Evolutionary conservation across 2,888 invertebrate species (phyloP), one percentile per base, ranked within the genome.

Genomic region (Tetragnatha montana): DNA sequence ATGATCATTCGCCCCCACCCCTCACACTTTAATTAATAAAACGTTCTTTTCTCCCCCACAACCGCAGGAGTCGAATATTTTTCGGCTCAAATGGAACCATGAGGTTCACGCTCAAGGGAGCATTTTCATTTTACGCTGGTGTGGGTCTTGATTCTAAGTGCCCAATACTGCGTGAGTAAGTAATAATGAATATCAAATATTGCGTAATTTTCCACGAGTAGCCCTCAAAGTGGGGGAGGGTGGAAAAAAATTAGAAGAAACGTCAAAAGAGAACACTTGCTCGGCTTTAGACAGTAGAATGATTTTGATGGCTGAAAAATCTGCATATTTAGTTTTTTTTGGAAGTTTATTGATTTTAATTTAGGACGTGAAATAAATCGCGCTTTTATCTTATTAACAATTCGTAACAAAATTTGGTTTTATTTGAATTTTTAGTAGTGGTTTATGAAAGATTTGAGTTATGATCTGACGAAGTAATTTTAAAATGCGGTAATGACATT

Each of bases 111-210:
- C 89, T 70, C 74, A 79, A 74, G 8, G 12, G 69, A 49, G 50
- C 83, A 90, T 90, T 90, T 90, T 83, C 89, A 90, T 90, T 90
- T 86, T 90, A 73, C 89, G 87, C 82, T 69, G 17, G 60, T 86
- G 68, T 79, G 85, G 71, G 21, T 76, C 68, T 71, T n/a, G 47
- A 60, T 71, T 35, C 70, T 60, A 22, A 51, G 76, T 76, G 81
- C 78, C 89, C 89, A 89, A 89, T 89, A 85, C 60, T 51, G 85
- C 85, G 81, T 89, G 81, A 89, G 71, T 76, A 81, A 81, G 84
- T 81, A 80, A 89, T 89, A 81, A 89, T 89, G 85, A 80, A 85
- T 80, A 75, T 85, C 75, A 86, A 88, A 88, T 88, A 80, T 84
- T 88, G 88, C 83, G 21, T 60, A 17, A 75, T 83, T 83, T 60